Evolutionary conservation across 2,888 invertebrate genomes (phyloP), one percentile per base, ranked within the genome.

Genomic region (Nebria salina): DNA sequence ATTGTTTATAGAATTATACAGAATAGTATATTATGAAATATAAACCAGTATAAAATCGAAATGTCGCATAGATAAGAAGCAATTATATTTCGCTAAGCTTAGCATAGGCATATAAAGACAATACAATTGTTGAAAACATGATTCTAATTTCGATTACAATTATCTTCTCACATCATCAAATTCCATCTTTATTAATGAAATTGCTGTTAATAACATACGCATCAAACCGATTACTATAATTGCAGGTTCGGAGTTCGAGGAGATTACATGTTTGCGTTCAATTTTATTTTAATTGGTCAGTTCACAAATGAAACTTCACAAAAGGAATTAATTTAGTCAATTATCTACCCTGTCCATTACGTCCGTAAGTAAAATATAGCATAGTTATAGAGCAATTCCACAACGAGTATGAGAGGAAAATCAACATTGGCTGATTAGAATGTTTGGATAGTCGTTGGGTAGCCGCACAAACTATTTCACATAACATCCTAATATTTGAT

Each of bases 301-400:
- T 26, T 68, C 72, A 25, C 77, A 72, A 72, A 72, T 54, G 72
- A 72, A 54, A 84, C 82, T 84, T 85, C 83, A 84, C 84, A 84
- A 79, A 84, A 84, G 83, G 85, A 86, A 86, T 86, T 86, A 86
- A 86, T 86, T 85, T 85, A 85, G 84, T 85, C 85, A 86, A 86
- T 86, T 86, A 86, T 84, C 83, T 84, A 85, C 85, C 85, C 84
- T 85, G 85, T 82, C 84, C 85, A 85, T 85, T 54, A 7, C 85
- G 83, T 85, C 85, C 85, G 85, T 84, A 77, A 70, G 76, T 77
- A 25, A 70, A 54, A 54, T 54, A 54, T 54, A 54, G 54, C 8
- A 54, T 54, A 54, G 54, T 54, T 11, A 54, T 54, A 13, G 54
- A 2, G 13, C 7, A 54, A 11, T 54, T 54, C 54, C 54, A 54